phyloP scores from a whole-genome alignment of 2,797 vertebrate genomes.

The Spinus olivaceus region DNA sequence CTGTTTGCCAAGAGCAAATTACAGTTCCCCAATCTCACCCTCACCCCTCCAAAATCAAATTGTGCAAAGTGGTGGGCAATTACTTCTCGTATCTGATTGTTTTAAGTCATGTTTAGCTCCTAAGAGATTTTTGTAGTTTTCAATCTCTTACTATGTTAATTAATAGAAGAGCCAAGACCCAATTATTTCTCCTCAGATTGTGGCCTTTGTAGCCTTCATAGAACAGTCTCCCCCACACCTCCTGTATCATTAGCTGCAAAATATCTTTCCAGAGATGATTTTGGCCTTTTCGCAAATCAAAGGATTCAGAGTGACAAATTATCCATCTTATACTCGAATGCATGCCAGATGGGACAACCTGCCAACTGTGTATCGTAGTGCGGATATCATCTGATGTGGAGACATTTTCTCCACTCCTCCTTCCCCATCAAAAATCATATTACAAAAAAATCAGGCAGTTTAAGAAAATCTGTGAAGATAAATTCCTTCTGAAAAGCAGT shows the following conservation, averaged over 20 bases:
- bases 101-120: slow-evolving; percentile 30
- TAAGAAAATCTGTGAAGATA: not conserved
- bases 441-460: not conserved
- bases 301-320: slow-evolving; percentile 49
- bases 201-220: slow-evolving; percentile 35
- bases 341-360: slow-evolving; percentile 37
- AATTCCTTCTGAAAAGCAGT: slow-evolving; percentile 3
- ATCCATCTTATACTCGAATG: not conserved
- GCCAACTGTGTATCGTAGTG: not conserved
- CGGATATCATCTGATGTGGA: not conserved
- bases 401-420: not conserved
- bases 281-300: slow-evolving; percentile 43
- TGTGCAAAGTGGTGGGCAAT: slow-evolving; percentile 42
- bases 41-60: slow-evolving; percentile 44
- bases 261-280: slow-evolving; percentile 43
- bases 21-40: slow-evolving; percentile 2
- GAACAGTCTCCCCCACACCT: slow-evolving; percentile 27
- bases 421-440: not conserved
- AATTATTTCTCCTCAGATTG: slow-evolving; percentile 52
- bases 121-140: slow-evolving; percentile 16
- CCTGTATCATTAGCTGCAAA: slow-evolving; percentile 42
- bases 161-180: slow-evolving; percentile 33
- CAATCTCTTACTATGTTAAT: not conserved
- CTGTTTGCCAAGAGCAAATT: slow-evolving; percentile 65
- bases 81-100: slow-evolving; percentile 22